Base-by-base conservation (phyloP, 1,140 invertebrate species). In the Lepidurus packardi region DNA sequence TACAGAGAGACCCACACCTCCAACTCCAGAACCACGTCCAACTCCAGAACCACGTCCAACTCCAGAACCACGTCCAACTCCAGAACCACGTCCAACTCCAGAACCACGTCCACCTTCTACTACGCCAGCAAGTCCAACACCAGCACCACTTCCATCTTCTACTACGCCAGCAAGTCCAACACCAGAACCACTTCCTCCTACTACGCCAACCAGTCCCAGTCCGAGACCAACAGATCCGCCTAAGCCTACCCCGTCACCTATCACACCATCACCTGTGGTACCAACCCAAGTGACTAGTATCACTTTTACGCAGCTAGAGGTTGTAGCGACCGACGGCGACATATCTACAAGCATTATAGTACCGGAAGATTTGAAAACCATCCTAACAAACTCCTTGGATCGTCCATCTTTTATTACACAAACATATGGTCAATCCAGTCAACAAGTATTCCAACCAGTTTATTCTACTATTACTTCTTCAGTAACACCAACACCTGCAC, bases 261-360 rank as follows among this genome's bases (percentile, higher is more conserved):
- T 1, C 3, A n/a, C 74, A 10, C 25, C 24, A 75, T 7, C 75
- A 0, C 6, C 13, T 16, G 6, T 25, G 24, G n/a, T 25, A 1
- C 25, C 16, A 7, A 76, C 34, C 21, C 10, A 25, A n/a, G 34
- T 44, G 24, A 65, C 21, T 21, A 7, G 13, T 21, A 77, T 53
- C 53, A 34, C 43, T 24, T 45, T 6, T 25, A 47, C 24, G 25
- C 41, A 47, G 34, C 43, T 4, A 16, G 76, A 77, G 45, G 43
- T 34, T 77, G 41, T 43, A 41, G 42, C 9, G 74, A n/a, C 24
- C 21, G 41, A 25, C 21, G 45, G 21, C 44, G 44, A 34, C n/a
- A 43, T n/a, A 47, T 34, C 7, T 53, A 45, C 43, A 45, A 45
- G 53, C n/a, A 8, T 77, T 6, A 53, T 77, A n/a, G 43, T 77